These are phyloP conservation scores for Orthosia incerta DNA, from an alignment of 2,888 invertebrate species.

Conservation along the genomic window DNA sequence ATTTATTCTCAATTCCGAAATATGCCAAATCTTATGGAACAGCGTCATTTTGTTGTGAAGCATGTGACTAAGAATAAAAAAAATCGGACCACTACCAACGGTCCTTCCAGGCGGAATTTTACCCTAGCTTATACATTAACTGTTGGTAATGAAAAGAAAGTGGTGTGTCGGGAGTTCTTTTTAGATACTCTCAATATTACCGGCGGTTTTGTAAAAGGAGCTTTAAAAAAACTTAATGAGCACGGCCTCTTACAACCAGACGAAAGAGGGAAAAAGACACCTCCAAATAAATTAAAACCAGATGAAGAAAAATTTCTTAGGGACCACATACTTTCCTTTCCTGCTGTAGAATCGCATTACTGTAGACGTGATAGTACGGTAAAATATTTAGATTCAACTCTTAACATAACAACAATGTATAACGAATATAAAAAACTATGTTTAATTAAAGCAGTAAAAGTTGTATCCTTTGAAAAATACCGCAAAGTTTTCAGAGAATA, in stretches of 20 bases:
- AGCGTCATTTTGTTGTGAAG: slow-evolving; percentile 14
- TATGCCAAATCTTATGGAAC: slow-evolving; percentile 8
- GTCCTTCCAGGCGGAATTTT: slow-evolving; percentile 19
- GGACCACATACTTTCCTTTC: too few relatives aligned
- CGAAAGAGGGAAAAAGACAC: slow-evolving; percentile 41
- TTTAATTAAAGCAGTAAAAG: slow-evolving; percentile 1
- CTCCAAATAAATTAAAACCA: slow-evolving; percentile 39
- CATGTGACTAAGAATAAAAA: slow-evolving; percentile 28
- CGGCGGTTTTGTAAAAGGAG: slow-evolving; percentile 59
- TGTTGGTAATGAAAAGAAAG: slow-evolving; percentile 15
- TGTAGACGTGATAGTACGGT: slow-evolving; percentile 9
- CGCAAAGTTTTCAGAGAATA: slow-evolving; percentile 19
- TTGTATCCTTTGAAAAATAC: slow-evolving; percentile 15
- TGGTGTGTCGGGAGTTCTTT: slow-evolving; percentile 24
- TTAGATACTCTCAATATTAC: slow-evolving; percentile 33
- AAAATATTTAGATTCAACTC: slow-evolving; percentile 20
- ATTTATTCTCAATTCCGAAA: slow-evolving; percentile 14
- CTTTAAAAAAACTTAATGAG: slow-evolving; percentile 50
- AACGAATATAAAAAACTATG: slow-evolving; percentile 13
- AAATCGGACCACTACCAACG: slow-evolving; percentile 22
- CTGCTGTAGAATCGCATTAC: slow-evolving; percentile 46
- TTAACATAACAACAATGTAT: slow-evolving; percentile 28
- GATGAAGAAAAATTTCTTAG: slow-evolving; percentile 36
- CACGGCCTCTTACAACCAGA: slow-evolving; percentile 56
- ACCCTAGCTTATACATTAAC: slow-evolving; percentile 23